Percentiles rank a stretch among this genome's conserved stretches.
Evolutionary conservation across 2,113 vertebrate genomes (phyloP).

Genomic region (Gallinago paraguaiae): DNA sequence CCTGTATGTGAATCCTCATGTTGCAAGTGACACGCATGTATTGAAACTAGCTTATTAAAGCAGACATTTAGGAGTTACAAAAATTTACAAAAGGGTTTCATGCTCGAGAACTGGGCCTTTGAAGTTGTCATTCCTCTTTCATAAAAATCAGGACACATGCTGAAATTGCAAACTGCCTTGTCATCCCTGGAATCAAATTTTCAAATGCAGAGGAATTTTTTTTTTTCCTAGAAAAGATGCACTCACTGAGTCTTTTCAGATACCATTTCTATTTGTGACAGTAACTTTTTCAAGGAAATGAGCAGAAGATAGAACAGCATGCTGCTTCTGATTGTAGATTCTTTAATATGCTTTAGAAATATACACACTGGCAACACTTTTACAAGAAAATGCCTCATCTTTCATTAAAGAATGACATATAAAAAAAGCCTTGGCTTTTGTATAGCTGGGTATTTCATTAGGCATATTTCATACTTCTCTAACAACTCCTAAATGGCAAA

Average conservation of each 20-base stretch:
- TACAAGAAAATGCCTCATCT: conserved; percentile 24
- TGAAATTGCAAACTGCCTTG: conserved; percentile 39
- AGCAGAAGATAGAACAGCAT: conserved; percentile 45
- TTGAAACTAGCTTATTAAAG: not conserved
- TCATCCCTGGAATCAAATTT: conserved; percentile 40
- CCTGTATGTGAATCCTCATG: not conserved
- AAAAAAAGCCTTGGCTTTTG: not conserved
- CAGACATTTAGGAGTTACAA: not conserved
- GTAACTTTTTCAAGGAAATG: conserved; percentile 36
- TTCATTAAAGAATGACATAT: conserved; percentile 10
- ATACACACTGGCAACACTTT: not conserved
- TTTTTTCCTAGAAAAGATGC: conserved; percentile 3
- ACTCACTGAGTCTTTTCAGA: conserved; percentile 5
- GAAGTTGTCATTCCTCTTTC: conserved; percentile 1
- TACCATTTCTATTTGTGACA: conserved; percentile 36
- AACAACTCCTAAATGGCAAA: conserved; percentile 1
- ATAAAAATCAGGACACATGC: not conserved
- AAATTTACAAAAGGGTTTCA: not conserved
- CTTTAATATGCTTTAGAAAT: conserved; percentile 49
- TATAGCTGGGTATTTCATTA: conserved; percentile 19
- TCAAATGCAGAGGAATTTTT: conserved; percentile 36
- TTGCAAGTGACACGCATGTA: not conserved
- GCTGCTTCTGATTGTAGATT: conserved; percentile 47
- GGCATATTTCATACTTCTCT: conserved; percentile 4
- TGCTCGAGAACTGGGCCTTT: not conserved